Evolutionary conservation across 2,113 vertebrate genomes (phyloP).

Genomic region (Willisornis vidua): DNA sequence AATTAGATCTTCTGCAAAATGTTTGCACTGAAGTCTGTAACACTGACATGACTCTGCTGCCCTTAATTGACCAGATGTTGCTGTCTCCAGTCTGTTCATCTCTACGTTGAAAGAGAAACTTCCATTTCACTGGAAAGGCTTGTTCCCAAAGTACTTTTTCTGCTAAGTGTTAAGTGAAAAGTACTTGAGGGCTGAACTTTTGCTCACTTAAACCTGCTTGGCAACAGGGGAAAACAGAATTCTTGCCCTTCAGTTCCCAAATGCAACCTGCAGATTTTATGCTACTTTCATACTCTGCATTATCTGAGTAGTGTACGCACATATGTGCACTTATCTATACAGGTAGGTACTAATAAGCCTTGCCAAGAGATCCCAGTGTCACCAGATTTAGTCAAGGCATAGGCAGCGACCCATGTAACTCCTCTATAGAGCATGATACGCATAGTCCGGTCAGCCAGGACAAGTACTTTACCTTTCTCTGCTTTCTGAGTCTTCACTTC

Average conservation of each 20-base stretch:
- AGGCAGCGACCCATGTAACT: background rate
- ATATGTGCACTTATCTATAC: fast-evolving
- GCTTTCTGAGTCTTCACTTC: conserved; percentile 91
- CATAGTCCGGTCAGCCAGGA: fast-evolving
- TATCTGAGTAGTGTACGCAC: fast-evolving
- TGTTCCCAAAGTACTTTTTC: background rate
- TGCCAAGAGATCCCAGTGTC: background rate
- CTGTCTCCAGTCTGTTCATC: background rate
- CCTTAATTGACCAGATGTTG: background rate
- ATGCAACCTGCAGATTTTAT: background rate
- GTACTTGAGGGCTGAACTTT: background rate
- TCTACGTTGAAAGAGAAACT: background rate
- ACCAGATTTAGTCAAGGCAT: background rate
- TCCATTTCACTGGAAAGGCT: background rate
- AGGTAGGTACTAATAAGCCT: background rate
- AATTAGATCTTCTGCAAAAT: background rate
- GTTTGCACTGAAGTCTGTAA: background rate
- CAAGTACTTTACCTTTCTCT: conserved; percentile 83
- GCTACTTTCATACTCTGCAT: background rate
- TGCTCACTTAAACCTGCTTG: background rate
- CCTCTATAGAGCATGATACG: background rate
- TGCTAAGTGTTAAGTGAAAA: background rate
- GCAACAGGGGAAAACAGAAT: background rate
- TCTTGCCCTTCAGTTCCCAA: background rate
- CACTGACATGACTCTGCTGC: background rate